These are phyloP conservation scores for Campoplex capitator DNA, from an alignment of 2,888 invertebrate species.

Conservation along the genomic window DNA sequence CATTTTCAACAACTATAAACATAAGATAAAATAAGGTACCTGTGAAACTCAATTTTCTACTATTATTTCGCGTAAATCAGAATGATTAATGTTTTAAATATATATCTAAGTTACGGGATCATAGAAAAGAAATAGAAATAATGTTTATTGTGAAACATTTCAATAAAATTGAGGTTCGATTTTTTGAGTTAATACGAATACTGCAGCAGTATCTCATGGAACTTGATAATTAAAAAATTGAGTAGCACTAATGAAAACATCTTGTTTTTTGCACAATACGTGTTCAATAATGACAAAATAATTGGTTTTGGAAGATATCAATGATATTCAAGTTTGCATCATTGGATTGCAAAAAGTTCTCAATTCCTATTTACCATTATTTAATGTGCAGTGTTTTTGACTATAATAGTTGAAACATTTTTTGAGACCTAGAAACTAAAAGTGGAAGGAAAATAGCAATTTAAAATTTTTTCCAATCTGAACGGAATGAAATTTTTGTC, in stretches of 20 bases:
- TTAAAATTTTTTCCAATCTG: neutral
- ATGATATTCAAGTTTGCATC: neutral
- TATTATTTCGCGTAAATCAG: too few species aligned
- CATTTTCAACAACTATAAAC: too few species aligned
- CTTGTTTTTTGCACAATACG: neutral
- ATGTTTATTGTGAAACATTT: too few species aligned
- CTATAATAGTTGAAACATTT: neutral
- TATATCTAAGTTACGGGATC: too few species aligned
- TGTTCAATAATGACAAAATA: neutral
- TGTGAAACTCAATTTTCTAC: too few species aligned
- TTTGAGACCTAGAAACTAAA: neutral
- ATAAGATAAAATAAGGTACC: too few species aligned
- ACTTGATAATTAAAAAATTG: neutral
- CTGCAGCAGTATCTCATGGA: neutral
- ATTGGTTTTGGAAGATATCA: neutral
- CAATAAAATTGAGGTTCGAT: too few species aligned
- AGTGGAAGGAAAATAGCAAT: neutral
- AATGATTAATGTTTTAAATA: too few species aligned
- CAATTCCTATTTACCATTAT: neutral
- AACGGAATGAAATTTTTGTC: neutral
- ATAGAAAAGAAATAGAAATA: too few species aligned
- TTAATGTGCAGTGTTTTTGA: neutral
- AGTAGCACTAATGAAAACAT: neutral
- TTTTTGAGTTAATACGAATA: neutral
- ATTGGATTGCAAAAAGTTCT: neutral